These are phyloP conservation scores for Pantherophis alleghaniensis DNA, from an alignment of 2,797 vertebrate species.

Conservation along the genomic window DNA sequence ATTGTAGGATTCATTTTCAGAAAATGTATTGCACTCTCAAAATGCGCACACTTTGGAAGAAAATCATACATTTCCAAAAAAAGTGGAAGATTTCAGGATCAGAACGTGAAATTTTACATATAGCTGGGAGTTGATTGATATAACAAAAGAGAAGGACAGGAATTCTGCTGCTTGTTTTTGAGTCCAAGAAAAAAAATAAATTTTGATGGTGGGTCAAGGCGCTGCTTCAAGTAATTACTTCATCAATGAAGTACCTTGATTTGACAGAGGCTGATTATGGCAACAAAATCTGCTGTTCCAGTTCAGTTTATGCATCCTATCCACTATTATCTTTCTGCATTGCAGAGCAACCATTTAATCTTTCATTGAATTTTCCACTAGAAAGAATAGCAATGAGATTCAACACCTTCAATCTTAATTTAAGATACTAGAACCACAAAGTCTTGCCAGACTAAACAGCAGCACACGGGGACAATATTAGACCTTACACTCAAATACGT, in stretches of 20 bases:
- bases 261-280: background rate
- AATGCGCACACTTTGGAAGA: background rate
- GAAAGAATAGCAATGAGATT: background rate
- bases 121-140: background rate
- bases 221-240: background rate
- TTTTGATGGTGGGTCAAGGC: background rate
- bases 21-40: background rate
- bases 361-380: constrained; percentile 1
- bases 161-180: background rate
- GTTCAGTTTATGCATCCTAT: background rate
- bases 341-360: background rate
- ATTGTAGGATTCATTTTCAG: background rate
- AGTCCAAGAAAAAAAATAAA: background rate
- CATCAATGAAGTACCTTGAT: background rate
- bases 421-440: background rate
- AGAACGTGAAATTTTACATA: background rate
- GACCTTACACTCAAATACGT: background rate
- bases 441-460: background rate
- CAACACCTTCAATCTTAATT: constrained; percentile 2
- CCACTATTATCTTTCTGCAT: background rate
- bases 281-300: background rate
- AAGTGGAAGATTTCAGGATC: background rate
- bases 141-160: background rate
- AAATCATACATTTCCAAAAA: background rate
- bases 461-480: background rate